phyloP scores from a whole-genome alignment of 2,888 invertebrate genomes.

The Euzetes globulus region DNA sequence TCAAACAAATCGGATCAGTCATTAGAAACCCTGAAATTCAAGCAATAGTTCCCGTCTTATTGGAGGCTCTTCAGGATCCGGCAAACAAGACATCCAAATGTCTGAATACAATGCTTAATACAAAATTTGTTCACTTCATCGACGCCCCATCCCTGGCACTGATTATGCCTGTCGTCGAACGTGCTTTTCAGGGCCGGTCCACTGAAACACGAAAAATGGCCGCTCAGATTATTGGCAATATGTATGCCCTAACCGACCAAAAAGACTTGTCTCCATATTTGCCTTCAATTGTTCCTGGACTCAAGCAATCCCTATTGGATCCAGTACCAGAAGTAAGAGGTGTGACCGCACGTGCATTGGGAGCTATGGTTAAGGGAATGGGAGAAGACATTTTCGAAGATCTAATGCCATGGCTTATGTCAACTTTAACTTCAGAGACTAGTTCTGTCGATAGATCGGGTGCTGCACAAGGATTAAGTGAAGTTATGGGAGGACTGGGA shows the following conservation, averaged over 20 bases:
- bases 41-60: conserved; percentile 58
- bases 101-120: conserved; percentile 84
- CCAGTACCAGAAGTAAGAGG: conserved; percentile 94
- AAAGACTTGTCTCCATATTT: conserved; percentile 95
- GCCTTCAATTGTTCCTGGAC: conserved; percentile 88
- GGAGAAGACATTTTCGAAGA: conserved; percentile 93
- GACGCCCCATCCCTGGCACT: conserved; percentile 96
- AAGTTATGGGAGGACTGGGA: conserved; percentile 93
- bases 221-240: conserved; percentile 98
- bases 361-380: conserved; percentile 96
- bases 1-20: conserved; percentile 92
- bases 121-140: conserved; percentile 97
- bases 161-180: conserved; percentile 97
- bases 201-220: conserved; percentile 99
- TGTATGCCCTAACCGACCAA: conserved; percentile 97
- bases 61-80: conserved; percentile 90
- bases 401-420: conserved; percentile 95
- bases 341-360: conserved; percentile 89
- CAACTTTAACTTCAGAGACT: conserved; percentile 86
- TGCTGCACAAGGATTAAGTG: conserved; percentile 88
- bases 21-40: conserved; percentile 98
- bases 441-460: conserved; percentile 91
- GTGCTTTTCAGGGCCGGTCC: conserved; percentile 94
- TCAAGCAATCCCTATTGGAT: conserved; percentile 89
- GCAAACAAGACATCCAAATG: conserved; percentile 87